These are phyloP conservation scores for Ptychadena robeensis DNA, from an alignment of 2,797 vertebrate genomes.

Conservation along the genomic window DNA sequence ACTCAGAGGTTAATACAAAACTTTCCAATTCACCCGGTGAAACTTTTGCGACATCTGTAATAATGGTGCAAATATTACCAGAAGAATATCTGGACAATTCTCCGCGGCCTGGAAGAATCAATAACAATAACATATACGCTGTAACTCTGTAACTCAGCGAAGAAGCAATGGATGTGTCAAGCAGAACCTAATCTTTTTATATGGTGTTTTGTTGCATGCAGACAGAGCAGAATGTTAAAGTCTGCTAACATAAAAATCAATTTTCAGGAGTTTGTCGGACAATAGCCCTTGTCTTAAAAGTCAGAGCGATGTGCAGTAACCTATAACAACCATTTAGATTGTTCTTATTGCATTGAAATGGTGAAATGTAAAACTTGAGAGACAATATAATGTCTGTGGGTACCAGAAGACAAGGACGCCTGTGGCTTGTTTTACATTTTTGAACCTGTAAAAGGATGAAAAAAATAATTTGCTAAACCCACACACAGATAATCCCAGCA, in stretches of 20 bases:
- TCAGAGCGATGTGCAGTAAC: neutral
- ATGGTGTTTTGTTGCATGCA: neutral
- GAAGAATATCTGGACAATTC: neutral
- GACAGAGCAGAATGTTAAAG: neutral
- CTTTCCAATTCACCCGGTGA: neutral
- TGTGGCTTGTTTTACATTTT: neutral
- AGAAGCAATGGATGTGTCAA: constrained; percentile 1
- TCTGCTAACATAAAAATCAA: neutral
- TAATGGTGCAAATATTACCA: constrained; percentile 9
- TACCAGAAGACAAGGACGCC: neutral
- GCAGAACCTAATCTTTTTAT: neutral
- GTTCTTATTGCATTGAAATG: neutral
- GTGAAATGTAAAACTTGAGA: neutral
- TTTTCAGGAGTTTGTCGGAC: neutral
- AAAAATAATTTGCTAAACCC: no score
- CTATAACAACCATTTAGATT: neutral
- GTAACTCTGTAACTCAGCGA: neutral
- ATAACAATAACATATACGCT: constrained; percentile 13
- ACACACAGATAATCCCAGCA: no score
- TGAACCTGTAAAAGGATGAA: no score
- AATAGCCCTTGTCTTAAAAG: neutral
- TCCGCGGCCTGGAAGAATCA: constrained; percentile 3
- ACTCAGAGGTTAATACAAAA: constrained; percentile 31
- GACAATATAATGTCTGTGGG: neutral
- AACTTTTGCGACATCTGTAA: constrained; percentile 12